Percentiles rank a stretch among this genome's conserved stretches.
phyloP scores from a whole-genome alignment of 2,888 invertebrate species.

The Andrena fulva region DNA sequence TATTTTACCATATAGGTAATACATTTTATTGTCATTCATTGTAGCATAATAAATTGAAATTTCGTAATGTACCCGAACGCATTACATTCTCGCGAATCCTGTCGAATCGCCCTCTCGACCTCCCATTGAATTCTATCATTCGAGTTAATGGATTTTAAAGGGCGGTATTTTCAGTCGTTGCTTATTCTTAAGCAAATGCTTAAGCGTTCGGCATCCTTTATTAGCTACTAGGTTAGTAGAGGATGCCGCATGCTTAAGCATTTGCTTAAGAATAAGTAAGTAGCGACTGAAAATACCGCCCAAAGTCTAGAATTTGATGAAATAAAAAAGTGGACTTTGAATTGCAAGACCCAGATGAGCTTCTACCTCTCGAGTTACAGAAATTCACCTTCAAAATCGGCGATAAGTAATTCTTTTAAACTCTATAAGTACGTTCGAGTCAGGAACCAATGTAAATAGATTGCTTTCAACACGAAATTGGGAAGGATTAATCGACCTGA shows the following conservation, averaged over 20 bases:
- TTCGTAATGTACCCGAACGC: conserved; percentile 70
- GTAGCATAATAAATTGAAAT: conserved; percentile 80
- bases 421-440: too few species aligned
- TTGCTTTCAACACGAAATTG: neutral
- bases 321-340: neutral
- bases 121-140: neutral
- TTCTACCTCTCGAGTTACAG: too few species aligned
- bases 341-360: too few species aligned
- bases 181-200: too few species aligned
- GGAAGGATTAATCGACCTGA: neutral
- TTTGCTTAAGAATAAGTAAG: too few species aligned
- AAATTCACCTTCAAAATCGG: neutral
- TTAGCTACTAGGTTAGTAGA: too few species aligned
- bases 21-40: conserved; percentile 80
- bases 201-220: too few species aligned
- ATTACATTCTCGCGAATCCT: neutral
- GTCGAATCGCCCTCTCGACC: neutral
- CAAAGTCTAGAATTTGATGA: neutral
- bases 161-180: too few species aligned
- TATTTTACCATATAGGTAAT: conserved; percentile 82
- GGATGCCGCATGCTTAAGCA: too few species aligned
- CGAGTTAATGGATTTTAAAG: neutral
- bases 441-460: neutral
- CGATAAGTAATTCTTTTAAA: neutral
- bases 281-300: too few species aligned